A percentile compares a stretch with the other conserved stretches of the same genome.
These are phyloP conservation scores for Scortum barcoo DNA, from an alignment of 2,113 vertebrate genomes.

Conservation along the genomic window DNA sequence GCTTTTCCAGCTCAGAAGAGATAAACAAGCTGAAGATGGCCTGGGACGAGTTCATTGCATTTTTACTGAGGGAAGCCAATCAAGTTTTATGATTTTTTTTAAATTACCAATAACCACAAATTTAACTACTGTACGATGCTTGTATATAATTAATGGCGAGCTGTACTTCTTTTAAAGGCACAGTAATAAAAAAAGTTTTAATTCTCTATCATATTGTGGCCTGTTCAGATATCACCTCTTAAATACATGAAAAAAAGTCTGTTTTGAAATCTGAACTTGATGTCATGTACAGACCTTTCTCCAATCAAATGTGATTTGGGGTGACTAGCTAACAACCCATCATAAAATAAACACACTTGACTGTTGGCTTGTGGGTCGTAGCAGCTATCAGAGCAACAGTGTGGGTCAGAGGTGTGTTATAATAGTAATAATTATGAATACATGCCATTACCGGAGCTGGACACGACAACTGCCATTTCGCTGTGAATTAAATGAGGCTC, in stretches of 20 bases:
- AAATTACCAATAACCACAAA: background rate
- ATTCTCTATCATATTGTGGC: background rate
- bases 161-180: background rate
- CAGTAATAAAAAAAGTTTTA: background rate
- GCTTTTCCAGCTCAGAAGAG: background rate
- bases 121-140: background rate
- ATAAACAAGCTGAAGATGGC: background rate
- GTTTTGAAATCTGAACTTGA: background rate
- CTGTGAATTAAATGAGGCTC: background rate
- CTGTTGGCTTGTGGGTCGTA: background rate
- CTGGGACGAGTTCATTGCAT: background rate
- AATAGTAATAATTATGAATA: background rate
- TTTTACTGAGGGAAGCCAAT: background rate
- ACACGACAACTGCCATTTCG: background rate
- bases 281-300: background rate
- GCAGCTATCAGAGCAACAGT: background rate
- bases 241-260: constrained; percentile 4
- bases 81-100: background rate
- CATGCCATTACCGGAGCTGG: background rate
- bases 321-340: background rate
- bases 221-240: background rate
- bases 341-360: background rate
- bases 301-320: background rate
- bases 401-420: background rate
- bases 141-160: background rate